These are phyloP conservation scores for Microplitis mediator DNA, from an alignment of 1,140 invertebrate genomes.

Conservation along the genomic window DNA sequence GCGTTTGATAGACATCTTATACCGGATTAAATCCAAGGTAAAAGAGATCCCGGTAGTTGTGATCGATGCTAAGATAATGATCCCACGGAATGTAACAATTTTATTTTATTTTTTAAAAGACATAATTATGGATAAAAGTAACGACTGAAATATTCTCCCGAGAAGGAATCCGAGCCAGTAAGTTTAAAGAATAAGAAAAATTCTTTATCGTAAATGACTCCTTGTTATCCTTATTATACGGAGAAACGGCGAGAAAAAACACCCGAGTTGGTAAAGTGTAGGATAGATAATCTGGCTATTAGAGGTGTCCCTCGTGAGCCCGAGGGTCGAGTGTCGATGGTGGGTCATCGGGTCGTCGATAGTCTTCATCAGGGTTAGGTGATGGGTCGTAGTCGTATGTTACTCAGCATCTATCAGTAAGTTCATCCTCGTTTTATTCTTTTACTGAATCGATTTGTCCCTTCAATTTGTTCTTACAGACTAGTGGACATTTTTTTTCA, in stretches of 20 bases:
- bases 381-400: neutral
- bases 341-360: conserved; percentile 45
- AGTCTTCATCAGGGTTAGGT: conserved; percentile 37
- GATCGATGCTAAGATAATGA: no score
- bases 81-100: no score
- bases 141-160: no score
- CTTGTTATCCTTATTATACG: conserved; percentile 52
- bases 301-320: conserved; percentile 58
- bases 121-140: no score
- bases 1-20: neutral
- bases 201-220: conserved; percentile 5
- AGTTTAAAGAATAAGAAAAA: neutral
- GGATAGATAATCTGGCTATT: conserved; percentile 61
- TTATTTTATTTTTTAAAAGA: no score
- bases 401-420: conserved; percentile 22
- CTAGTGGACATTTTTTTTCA: conserved; percentile 45
- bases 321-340: conserved; percentile 45
- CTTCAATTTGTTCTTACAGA: conserved; percentile 62
- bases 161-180: no score
- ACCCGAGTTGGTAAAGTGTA: conserved; percentile 20
- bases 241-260: conserved; percentile 40
- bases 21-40: conserved; percentile 7
- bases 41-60: neutral
- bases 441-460: conserved; percentile 46
- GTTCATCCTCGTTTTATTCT: neutral